A percentile compares a stretch with the other conserved stretches of the same genome.
Evolutionary conservation across 37 sponge, comb jelly and placozoan genomes (phyloP).

Genomic region (Halichondria panicea): DNA sequence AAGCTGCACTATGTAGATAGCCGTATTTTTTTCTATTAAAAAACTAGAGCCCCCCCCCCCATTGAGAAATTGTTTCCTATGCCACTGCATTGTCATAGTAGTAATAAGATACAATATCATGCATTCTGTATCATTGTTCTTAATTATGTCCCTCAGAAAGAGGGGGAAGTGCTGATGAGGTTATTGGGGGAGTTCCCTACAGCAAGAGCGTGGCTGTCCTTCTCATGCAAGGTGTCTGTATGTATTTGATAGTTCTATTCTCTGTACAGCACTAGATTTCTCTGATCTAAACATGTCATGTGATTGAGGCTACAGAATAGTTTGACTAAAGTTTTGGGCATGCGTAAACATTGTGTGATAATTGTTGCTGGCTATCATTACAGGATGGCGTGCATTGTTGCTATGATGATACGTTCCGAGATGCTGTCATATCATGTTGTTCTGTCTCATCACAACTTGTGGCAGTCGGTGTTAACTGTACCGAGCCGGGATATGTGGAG

Average conservation of each 20-base stretch:
- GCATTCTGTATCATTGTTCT: not conserved
- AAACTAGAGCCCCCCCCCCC: too few species aligned
- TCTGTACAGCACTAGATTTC: not conserved
- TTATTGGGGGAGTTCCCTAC: conserved; percentile 63
- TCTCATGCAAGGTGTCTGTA: conserved; percentile 86
- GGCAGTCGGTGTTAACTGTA: conserved; percentile 84
- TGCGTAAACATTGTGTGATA: not conserved
- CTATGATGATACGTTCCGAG: conserved; percentile 78
- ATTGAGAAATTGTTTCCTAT: too few species aligned
- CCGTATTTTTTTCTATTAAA: too few species aligned
- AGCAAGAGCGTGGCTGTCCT: conserved; percentile 71
- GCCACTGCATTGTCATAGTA: too few species aligned
- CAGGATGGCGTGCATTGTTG: conserved; percentile 65
- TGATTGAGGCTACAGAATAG: too few species aligned
- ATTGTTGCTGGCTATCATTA: not conserved
- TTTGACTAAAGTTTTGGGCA: too few species aligned
- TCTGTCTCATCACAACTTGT: conserved; percentile 48
- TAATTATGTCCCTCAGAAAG: conserved; percentile 14
- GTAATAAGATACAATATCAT: too few species aligned
- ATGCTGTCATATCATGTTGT: conserved; percentile 32
- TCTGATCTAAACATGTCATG: not conserved
- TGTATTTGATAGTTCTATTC: too few species aligned
- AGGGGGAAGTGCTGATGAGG: conserved; percentile 54
- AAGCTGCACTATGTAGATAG: too few species aligned
- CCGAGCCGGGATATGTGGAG: conserved; percentile 54